Conservation (phyloP, 2,888 invertebrate species). For the Galeruca laticollis region DNA sequence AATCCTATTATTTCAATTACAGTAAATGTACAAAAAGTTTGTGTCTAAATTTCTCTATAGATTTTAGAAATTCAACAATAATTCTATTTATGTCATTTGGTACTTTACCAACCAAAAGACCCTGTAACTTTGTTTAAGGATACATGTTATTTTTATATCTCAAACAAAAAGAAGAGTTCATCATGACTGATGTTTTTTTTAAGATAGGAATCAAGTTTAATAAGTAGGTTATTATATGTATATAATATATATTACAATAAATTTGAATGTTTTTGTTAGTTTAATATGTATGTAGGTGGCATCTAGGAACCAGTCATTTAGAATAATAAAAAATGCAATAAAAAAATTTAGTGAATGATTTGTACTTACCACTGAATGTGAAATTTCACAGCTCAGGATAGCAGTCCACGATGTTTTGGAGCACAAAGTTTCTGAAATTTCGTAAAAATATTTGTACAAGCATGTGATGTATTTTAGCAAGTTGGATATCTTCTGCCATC, state of each 20-base stretch:
- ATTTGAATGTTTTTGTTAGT: background rate
- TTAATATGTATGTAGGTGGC: slow-evolving; percentile 17
- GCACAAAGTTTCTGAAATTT: slow-evolving; percentile 52
- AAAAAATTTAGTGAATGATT: slow-evolving; percentile 1
- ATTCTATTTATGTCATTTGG: background rate
- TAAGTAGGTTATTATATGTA: background rate
- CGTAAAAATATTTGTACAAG: slow-evolving; percentile 44
- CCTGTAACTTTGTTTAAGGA: background rate
- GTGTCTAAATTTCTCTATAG: background rate
- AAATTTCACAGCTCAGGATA: slow-evolving; percentile 51
- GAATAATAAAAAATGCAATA: background rate
- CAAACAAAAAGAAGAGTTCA: background rate
- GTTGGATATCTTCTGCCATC: slow-evolving; percentile 43
- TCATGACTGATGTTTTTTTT: background rate
- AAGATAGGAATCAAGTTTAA: background rate
- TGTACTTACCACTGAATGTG: slow-evolving; percentile 55
- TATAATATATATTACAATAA: slow-evolving; percentile 1
- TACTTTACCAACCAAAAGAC: background rate
- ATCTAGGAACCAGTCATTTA: slow-evolving; percentile 4
- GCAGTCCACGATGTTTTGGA: slow-evolving; percentile 55
- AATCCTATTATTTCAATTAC: background rate
- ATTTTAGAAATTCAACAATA: background rate
- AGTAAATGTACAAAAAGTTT: background rate
- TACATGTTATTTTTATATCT: background rate
- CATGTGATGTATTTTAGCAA: slow-evolving; percentile 39